phyloP scores from a whole-genome alignment of 1,140 invertebrate species.

The Cherax destructor region DNA sequence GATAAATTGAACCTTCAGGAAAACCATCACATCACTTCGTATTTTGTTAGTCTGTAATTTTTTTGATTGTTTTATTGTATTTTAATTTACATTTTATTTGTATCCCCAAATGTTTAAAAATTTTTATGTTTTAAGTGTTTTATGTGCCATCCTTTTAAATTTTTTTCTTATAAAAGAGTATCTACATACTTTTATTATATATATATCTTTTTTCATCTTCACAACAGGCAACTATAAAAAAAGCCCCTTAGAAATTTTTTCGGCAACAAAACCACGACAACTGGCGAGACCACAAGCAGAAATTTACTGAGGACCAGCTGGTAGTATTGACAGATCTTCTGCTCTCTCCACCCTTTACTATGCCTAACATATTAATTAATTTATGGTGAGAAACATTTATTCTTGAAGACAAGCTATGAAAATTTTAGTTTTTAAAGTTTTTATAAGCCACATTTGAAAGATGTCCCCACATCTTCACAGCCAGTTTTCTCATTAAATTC shows the following conservation, averaged over 20 bases:
- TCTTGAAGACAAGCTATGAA: background rate
- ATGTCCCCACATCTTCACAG: background rate
- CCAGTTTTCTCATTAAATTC: background rate
- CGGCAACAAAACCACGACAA: constrained; percentile 94
- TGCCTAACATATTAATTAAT: constrained; percentile 76
- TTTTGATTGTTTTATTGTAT: too few species aligned
- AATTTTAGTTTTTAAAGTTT: background rate
- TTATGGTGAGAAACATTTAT: background rate
- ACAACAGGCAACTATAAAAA: constrained; percentile 85
- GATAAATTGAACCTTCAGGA: too few species aligned
- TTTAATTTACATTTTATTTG: too few species aligned
- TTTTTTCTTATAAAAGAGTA: too few species aligned
- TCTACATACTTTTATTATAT: too few species aligned
- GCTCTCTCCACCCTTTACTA: constrained; percentile 93
- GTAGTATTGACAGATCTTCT: constrained; percentile 89
- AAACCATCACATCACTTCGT: too few species aligned
- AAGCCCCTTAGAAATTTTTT: constrained; percentile 92
- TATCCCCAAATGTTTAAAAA: too few species aligned
- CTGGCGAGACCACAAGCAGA: constrained; percentile 90
- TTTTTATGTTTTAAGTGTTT: too few species aligned
- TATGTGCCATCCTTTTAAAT: too few species aligned
- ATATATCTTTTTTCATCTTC: constrained; percentile 29
- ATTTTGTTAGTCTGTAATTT: too few species aligned
- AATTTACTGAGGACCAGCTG: constrained; percentile 94
- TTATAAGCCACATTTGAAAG: background rate